phyloP scores from a whole-genome alignment of 2,797 vertebrate genomes.

The Picus viridis region DNA sequence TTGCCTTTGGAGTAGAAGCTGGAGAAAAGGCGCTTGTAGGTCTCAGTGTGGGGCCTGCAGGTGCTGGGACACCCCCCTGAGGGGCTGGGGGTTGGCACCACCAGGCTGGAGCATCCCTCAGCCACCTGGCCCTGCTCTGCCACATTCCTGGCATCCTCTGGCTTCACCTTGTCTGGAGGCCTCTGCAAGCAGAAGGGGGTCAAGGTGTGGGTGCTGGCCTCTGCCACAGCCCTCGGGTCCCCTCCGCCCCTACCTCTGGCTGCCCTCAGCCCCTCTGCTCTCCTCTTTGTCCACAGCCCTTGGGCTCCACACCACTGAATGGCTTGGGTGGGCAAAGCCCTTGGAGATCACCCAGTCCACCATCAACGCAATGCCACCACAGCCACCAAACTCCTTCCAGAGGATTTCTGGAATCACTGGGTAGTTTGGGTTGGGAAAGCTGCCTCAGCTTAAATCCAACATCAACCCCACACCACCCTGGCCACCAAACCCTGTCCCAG shows the following conservation, averaged over 20 bases:
- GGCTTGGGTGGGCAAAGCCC: too few species aligned
- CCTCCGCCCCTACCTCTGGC: not conserved
- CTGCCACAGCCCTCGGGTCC: rapidly evolving
- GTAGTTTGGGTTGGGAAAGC: too few species aligned
- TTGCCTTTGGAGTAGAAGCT: conserved; percentile 75
- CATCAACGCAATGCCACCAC: too few species aligned
- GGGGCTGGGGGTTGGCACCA: not conserved
- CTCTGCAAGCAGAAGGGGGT: not conserved
- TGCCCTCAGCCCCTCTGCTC: not conserved
- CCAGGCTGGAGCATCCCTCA: not conserved
- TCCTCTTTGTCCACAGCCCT: not conserved
- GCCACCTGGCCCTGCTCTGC: not conserved
- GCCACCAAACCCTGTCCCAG: too few species aligned
- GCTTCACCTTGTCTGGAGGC: conserved; percentile 8
- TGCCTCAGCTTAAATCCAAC: too few species aligned
- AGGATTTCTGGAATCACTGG: too few species aligned
- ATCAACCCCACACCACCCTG: too few species aligned
- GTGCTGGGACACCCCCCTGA: not conserved
- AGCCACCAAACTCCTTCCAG: too few species aligned
- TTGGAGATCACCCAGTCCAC: too few species aligned
- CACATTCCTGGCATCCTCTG: not conserved
- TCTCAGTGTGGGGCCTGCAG: conserved; percentile 53
- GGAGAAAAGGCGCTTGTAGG: conserved; percentile 74
- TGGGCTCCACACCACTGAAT: too few species aligned
- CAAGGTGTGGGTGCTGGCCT: not conserved